These are phyloP conservation scores for Zaprionus obscuricornis DNA, from an alignment of 2,888 invertebrate genomes.

Conservation along the genomic window DNA sequence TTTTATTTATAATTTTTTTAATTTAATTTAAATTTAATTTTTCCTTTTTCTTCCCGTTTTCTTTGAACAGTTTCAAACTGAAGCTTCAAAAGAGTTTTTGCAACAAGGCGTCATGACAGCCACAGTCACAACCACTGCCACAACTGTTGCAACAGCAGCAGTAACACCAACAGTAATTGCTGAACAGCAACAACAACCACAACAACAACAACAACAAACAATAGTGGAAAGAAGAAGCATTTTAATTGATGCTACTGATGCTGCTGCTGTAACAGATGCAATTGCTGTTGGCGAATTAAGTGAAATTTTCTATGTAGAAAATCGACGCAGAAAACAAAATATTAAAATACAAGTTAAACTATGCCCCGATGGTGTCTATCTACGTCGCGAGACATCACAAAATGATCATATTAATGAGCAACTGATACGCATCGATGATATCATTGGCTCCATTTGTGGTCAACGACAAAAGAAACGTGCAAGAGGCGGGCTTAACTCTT, in stretches of 20 bases:
- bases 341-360: conserved; percentile 91
- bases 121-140: neutral
- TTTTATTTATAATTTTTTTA: neutral
- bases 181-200: neutral
- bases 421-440: conserved; percentile 89
- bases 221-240: conserved; percentile 5
- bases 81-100: neutral
- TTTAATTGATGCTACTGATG: neutral
- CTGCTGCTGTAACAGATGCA: neutral
- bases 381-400: conserved; percentile 87
- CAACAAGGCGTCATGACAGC: conserved; percentile 31
- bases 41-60: conserved; percentile 9
- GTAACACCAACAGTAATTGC: too few species aligned
- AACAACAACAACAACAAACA: neutral
- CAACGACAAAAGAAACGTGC: conserved; percentile 63
- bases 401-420: conserved; percentile 88
- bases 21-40: neutral
- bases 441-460: conserved; percentile 90
- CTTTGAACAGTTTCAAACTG: conserved; percentile 24
- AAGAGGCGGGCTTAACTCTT: conserved; percentile 85
- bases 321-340: conserved; percentile 90
- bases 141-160: neutral
- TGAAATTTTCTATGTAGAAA: conserved; percentile 77
- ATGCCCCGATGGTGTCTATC: conserved; percentile 88
- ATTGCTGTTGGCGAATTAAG: conserved; percentile 50